Conservation (phyloP, 2,888 invertebrate species). For the Eucera pruinosa region DNA sequence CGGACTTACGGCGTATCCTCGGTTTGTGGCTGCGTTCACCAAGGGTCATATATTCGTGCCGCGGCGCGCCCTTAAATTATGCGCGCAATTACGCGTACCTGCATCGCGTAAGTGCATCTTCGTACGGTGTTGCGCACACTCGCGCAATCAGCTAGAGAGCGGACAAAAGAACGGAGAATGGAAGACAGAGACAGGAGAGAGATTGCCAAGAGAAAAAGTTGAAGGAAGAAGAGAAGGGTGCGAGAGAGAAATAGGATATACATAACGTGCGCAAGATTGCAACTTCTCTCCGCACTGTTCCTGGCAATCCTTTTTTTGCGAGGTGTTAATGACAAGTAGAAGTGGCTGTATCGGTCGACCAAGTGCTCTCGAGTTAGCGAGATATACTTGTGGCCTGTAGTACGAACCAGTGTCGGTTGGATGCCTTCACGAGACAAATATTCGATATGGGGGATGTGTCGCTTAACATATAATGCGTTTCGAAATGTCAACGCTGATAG, state of each 20-base stretch:
- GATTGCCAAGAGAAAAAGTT: slow-evolving; percentile 1
- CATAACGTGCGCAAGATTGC: slow-evolving; percentile 18
- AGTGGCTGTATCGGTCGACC: slow-evolving; percentile 53
- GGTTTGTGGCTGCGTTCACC: slow-evolving; percentile 48
- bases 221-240: not conserved
- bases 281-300: slow-evolving; percentile 1
- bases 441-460: slow-evolving; percentile 11
- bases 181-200: not conserved
- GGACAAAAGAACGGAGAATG: not conserved
- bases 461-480: slow-evolving; percentile 18
- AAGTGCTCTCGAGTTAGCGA: slow-evolving; percentile 57
- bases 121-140: slow-evolving; percentile 19
- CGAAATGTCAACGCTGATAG: slow-evolving; percentile 17
- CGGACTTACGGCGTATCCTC: slow-evolving; percentile 12
- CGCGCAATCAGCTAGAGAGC: not conserved
- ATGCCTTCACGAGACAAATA: slow-evolving; percentile 29
- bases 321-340: slow-evolving; percentile 60
- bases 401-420: slow-evolving; percentile 2
- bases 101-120: slow-evolving; percentile 64
- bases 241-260: not conserved
- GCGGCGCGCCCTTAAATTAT: slow-evolving; percentile 80
- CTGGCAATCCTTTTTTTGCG: slow-evolving; percentile 7
- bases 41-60: slow-evolving; percentile 73
- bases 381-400: slow-evolving; percentile 16
- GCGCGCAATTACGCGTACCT: slow-evolving; percentile 78